Conservation (phyloP, 2,888 invertebrate genomes). For the Bellardia pandia region DNA sequence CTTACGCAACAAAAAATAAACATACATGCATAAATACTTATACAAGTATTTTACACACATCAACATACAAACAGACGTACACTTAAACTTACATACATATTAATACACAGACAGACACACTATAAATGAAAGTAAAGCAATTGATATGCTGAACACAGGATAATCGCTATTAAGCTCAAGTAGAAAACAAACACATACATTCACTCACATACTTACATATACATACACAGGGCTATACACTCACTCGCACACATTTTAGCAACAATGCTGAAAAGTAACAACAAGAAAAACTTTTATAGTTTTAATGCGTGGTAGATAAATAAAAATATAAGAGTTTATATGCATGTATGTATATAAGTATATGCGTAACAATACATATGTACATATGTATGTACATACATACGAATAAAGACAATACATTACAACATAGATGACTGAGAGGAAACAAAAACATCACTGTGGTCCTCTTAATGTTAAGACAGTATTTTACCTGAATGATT, state of each 20-base stretch:
- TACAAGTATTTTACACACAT: constrained; percentile 38
- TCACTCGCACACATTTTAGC: constrained; percentile 18
- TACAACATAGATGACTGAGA: neutral
- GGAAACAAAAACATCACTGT: neutral
- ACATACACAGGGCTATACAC: neutral
- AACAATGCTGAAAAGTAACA: constrained; percentile 47
- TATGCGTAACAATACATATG: neutral
- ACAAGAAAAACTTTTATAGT: constrained; percentile 62
- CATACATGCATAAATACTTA: constrained; percentile 66
- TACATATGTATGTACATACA: neutral
- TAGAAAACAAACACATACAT: constrained; percentile 50
- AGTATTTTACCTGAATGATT: too few relatives aligned
- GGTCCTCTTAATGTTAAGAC: neutral
- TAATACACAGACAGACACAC: constrained; percentile 2
- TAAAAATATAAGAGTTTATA: constrained; percentile 27
- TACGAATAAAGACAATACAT: constrained; percentile 19
- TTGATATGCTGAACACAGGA: constrained; percentile 72
- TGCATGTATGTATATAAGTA: neutral
- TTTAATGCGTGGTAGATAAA: constrained; percentile 62
- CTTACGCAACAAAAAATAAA: constrained; percentile 67
- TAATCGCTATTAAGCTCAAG: constrained; percentile 71
- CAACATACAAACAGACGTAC: constrained; percentile 14
- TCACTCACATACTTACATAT: constrained; percentile 11
- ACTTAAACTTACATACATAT: neutral
- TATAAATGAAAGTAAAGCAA: constrained; percentile 58